Evolutionary conservation across 2,113 vertebrate genomes (phyloP), one percentile per base, ranked within the genome.

Genomic region (Coptodon rendalli): DNA sequence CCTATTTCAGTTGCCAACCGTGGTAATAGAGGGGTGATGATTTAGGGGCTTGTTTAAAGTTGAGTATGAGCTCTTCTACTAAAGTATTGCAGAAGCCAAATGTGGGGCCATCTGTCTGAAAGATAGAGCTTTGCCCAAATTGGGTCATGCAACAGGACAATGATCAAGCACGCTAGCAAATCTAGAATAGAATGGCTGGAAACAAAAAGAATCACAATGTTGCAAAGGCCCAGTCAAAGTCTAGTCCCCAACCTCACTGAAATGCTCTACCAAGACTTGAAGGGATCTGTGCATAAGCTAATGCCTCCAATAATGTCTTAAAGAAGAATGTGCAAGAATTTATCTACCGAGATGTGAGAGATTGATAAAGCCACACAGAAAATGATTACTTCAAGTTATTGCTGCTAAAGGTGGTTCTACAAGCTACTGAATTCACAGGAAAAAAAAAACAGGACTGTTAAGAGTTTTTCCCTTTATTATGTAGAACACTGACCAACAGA

Each of bases 291-390:
- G 40, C 14, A 73, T 27, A 73, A 73, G 22, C 40, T 17, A 73
- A 45, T 27, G 22, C 0, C 1, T 48, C 22, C 40, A 48, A 2
- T 1, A 45, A 27, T 29, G 40, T 45, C 13, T 10, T 45, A 27
- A 73, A 27, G 38, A 73, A 27, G 38, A 73, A 16, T 7, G 68
- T 43, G 0, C 0, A 16, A 17, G 0, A 45, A 29, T 45, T 5
- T 7, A 45, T 73, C 22, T 27, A 73, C 0, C 0, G 16, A 16
- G 4, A 73, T 45, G 68, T 73, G 68, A 73, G 2, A 48, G 68
- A 73, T 5, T 73, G 63, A 68, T 38, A 3, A 68, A 38, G 11
- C 10, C 61, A 38, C 6, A n/a, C 68, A 73, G 8, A 45, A 45
- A 73, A 43, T 0, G 13, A 71, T 71, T 27, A 45, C 22, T 73